Conservation (phyloP, 2,797 vertebrate species). For the Gephyroberyx darwinii region DNA sequence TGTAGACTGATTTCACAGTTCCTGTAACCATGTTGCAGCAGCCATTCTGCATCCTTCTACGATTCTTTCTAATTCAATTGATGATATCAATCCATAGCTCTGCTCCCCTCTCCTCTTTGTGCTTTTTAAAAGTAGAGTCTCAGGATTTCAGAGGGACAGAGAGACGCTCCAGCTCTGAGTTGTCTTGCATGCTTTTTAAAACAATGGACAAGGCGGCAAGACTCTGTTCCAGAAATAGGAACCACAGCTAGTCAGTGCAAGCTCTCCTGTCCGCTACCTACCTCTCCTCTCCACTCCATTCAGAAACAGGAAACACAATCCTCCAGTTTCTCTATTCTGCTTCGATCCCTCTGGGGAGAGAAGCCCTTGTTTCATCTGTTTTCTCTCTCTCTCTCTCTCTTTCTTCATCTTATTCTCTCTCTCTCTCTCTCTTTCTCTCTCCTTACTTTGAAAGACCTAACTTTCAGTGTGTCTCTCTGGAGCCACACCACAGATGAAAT, state of each 20-base stretch:
- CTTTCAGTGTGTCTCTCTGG: conserved; percentile 70
- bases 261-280: conserved; percentile 51
- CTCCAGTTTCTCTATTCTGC: conserved; percentile 76
- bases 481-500: conserved; percentile 77
- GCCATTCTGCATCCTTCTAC: too few species aligned
- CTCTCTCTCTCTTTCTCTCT: conserved; percentile 24
- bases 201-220: conserved; percentile 49
- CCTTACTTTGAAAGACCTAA: conserved; percentile 67
- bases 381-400: conserved; percentile 52
- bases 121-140: background rate
- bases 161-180: conserved; percentile 29
- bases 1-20: too few species aligned
- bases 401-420: conserved; percentile 60
- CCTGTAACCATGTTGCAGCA: too few species aligned
- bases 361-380: conserved; percentile 73
- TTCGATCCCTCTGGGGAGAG: conserved; percentile 66
- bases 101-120: background rate
- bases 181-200: conserved; percentile 43
- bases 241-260: conserved; percentile 58
- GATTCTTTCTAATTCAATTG: too few species aligned
- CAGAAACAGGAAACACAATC: conserved; percentile 82
- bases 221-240: conserved; percentile 62
- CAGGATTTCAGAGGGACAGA: background rate
- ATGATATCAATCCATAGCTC: too few species aligned
- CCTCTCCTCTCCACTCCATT: conserved; percentile 70